Conservation (phyloP, 2,888 invertebrate species). For the Adelognathus sp. region DNA sequence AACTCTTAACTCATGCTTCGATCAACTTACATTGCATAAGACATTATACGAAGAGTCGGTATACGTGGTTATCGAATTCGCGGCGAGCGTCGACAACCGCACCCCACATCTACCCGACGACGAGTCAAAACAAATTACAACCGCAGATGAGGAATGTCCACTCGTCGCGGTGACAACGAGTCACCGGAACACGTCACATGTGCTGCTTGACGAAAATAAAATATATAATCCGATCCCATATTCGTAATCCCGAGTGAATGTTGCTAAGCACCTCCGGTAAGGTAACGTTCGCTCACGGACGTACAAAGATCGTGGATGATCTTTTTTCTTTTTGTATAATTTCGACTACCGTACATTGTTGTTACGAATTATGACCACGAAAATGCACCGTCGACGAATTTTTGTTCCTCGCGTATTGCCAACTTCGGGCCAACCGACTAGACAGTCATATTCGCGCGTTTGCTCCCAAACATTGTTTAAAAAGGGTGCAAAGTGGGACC, state of each 20-base stretch:
- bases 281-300: not conserved
- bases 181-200: conserved; percentile 20
- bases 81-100: not conserved
- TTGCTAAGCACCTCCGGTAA: conserved; percentile 10
- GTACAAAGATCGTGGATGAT: no score
- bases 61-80: not conserved
- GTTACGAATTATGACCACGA: no score
- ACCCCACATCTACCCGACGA: not conserved
- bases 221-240: conserved; percentile 36
- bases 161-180: not conserved
- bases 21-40: not conserved
- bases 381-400: no score
- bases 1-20: not conserved
- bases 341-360: no score
- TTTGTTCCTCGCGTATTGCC: no score
- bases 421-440: no score
- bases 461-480: no score
- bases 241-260: conserved; percentile 39
- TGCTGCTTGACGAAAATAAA: conserved; percentile 34
- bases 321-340: no score
- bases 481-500: no score
- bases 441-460: no score
- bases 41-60: not conserved
- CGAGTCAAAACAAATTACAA: conserved; percentile 44
- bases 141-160: conserved; percentile 43